These are phyloP conservation scores for Benthosema pterotum DNA, from an alignment of 2,797 vertebrate genomes.

Conservation along the genomic window DNA sequence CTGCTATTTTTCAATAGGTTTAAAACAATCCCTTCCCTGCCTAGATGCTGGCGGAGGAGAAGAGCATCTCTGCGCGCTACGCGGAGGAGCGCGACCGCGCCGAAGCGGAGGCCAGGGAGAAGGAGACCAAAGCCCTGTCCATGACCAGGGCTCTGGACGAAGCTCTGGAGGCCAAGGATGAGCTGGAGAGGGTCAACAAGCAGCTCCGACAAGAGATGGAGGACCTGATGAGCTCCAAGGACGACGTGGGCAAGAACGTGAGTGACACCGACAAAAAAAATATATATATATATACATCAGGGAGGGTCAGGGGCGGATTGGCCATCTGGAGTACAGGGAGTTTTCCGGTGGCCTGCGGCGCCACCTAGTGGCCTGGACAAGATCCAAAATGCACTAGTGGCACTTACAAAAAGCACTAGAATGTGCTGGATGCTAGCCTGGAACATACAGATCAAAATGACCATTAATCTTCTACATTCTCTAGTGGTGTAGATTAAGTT, in stretches of 20 bases:
- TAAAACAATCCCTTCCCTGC: neutral
- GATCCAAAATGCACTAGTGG: no score
- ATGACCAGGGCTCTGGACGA: conserved; percentile 93
- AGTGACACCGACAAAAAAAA: conserved; percentile 59
- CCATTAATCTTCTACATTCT: no score
- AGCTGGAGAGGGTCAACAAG: conserved; percentile 94
- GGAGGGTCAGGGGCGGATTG: no score
- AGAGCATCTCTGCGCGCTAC: conserved; percentile 92
- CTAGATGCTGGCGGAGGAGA: conserved; percentile 96
- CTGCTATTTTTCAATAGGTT: no score
- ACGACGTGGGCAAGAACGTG: conserved; percentile 97
- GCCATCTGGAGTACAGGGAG: no score
- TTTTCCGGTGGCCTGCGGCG: no score
- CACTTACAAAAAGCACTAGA: no score
- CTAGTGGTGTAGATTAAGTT: no score
- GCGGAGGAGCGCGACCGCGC: conserved; percentile 96
- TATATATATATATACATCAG: no score
- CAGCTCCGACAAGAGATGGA: conserved; percentile 96
- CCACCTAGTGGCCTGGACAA: no score
- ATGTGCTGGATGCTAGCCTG: no score
- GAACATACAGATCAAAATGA: no score
- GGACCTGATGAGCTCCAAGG: conserved; percentile 97
- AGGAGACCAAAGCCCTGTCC: conserved; percentile 95
- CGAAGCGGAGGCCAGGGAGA: conserved; percentile 95
- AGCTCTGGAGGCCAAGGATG: conserved; percentile 93